Evolutionary conservation across 2,797 vertebrate genomes (phyloP).

Genomic region (Myotis myotis): DNA sequence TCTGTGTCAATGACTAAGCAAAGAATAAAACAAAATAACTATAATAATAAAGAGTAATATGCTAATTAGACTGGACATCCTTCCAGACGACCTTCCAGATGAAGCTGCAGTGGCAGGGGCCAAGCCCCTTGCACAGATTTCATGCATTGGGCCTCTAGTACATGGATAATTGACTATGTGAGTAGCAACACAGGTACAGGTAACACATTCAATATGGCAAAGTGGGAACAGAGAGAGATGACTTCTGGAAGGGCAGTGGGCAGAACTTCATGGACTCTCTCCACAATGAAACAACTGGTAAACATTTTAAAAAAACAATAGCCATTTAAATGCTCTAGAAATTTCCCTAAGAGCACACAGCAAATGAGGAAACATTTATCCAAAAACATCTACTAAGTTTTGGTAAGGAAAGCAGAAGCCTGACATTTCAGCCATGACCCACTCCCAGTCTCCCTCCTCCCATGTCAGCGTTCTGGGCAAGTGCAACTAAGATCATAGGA

Average conservation of each 20-base stretch:
- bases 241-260: not conserved
- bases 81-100: too few relatives aligned
- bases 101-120: too few relatives aligned
- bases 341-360: not conserved
- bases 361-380: not conserved
- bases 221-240: not conserved
- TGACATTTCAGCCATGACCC: not conserved
- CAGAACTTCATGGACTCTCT: not conserved
- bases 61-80: too few relatives aligned
- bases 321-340: not conserved
- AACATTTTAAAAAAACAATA: not conserved
- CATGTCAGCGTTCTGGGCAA: not conserved
- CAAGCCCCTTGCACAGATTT: too few relatives aligned
- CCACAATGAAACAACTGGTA: not conserved
- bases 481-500: not conserved
- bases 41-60: too few relatives aligned
- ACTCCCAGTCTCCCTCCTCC: not conserved
- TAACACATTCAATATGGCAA: not conserved
- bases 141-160: not conserved
- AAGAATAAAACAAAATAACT: not conserved
- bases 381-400: not conserved
- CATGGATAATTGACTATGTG: not conserved
- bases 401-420: not conserved
- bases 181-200: not conserved
- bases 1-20: not conserved